Base-by-base conservation (phyloP, 2,888 invertebrate genomes). In the Andrena praecox region DNA sequence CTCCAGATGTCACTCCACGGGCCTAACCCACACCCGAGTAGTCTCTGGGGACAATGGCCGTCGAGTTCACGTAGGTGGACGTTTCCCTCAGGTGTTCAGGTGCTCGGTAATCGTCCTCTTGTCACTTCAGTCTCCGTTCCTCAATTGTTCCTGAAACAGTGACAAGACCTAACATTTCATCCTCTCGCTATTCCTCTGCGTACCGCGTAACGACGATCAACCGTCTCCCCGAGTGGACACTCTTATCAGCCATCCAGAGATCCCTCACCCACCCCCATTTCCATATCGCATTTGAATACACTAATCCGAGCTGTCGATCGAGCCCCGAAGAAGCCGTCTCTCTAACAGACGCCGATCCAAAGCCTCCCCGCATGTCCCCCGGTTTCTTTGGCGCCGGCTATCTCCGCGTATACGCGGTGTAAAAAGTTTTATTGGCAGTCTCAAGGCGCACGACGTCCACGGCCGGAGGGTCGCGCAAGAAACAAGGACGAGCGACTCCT, bases 391-490 rank as follows among this genome's bases (percentile, higher is more conserved):
- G 80, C 78, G 78, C 78, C 80, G 78, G 78, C 66, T 67, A 78
- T 80, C 80, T 73, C 62, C 64, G 48, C 33, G 62, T 10, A 56
- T 56, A 56, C 48, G 62, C 63, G 48, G 73, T 54, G 75, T 75
- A 81, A 81, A 81, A 81, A 81, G 73, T 80, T 81, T 73, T 80
- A 81, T 81, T 73, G 80, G 72, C 80, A 78, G 80, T 79, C 73
- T 31, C 35, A 79, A 68, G 63, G 72, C 79, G 80, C 67, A 79
- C 68, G 71, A 75, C 71, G 67, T 71, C 12, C 67, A 10, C 56
- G 50, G 67, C 72, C 68, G 69, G 50, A 27, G 60, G 52, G 52
- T 27, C 50, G 64, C 60, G 80, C 80, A 80, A 81, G 80, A 81
- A 81, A 80, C 80, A 79, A 81, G 80, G 80, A 80, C 80, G 73